Percentiles rank a stretch among this genome's conserved stretches.
Evolutionary conservation across 2,113 vertebrate genomes (phyloP).

Genomic region (Sander vitreus): DNA sequence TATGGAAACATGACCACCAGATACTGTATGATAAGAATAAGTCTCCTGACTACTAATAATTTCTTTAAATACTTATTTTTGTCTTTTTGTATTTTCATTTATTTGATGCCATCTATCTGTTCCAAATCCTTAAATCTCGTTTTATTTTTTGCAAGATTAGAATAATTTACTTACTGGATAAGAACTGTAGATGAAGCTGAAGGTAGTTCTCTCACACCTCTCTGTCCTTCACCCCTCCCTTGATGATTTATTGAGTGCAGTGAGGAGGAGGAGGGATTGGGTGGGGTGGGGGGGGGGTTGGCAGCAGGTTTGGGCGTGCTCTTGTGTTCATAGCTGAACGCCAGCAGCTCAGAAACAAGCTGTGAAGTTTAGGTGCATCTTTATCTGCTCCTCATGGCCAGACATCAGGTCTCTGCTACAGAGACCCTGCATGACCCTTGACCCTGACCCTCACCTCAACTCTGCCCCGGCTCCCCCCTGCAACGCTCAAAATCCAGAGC

Average conservation of each 20-base stretch:
- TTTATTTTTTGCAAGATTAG: not conserved
- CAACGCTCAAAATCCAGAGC: not conserved
- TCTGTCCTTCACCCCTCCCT: not conserved
- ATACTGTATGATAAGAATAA: too few relatives aligned
- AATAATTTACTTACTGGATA: not conserved
- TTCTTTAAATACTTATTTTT: not conserved
- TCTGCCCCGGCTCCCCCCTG: slow-evolving; percentile 5
- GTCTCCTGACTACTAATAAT: not conserved
- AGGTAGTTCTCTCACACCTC: not conserved
- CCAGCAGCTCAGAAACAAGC: not conserved
- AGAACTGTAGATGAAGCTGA: not conserved
- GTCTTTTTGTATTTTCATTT: too few relatives aligned
- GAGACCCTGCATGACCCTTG: slow-evolving; percentile 16
- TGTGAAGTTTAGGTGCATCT: not conserved
- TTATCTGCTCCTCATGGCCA: not conserved
- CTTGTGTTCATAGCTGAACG: not conserved
- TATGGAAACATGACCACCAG: not conserved
- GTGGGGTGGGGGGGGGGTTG: not conserved
- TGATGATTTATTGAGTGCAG: slow-evolving; percentile 36
- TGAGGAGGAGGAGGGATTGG: not conserved
- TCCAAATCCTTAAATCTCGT: not conserved
- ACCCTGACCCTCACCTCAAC: slow-evolving; percentile 30
- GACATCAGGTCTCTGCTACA: slow-evolving; percentile 23
- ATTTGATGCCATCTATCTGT: not conserved
- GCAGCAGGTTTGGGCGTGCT: slow-evolving; percentile 34